phyloP scores from a whole-genome alignment of 2,797 vertebrate genomes.

The Lophura swinhoii region DNA sequence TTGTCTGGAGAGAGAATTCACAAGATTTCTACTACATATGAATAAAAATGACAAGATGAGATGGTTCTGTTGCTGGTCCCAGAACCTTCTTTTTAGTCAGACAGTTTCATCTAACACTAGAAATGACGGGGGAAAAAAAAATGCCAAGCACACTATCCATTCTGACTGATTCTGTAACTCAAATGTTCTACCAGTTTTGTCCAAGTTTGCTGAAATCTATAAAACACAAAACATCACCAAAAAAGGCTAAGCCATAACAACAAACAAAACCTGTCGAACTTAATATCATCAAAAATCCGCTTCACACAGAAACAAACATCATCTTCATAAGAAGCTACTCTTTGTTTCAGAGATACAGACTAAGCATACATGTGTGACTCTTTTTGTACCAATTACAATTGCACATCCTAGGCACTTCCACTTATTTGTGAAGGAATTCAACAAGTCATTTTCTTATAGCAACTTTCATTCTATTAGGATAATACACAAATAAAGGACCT shows the following conservation, averaged over 20 bases:
- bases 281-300: not conserved
- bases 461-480: not conserved
- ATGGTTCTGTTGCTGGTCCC: not conserved
- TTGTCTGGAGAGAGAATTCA: not conserved
- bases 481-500: not conserved
- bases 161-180: not conserved
- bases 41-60: not conserved
- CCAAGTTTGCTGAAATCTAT: not conserved
- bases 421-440: not conserved
- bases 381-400: not conserved
- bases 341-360: not conserved
- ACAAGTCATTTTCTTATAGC: not conserved
- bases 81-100: not conserved
- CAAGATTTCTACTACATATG: not conserved
- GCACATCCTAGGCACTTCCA: not conserved
- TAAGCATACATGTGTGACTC: not conserved
- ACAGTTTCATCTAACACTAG: not conserved
- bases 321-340: not conserved
- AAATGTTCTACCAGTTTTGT: not conserved
- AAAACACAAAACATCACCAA: not conserved
- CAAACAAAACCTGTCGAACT: not conserved
- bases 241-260: not conserved
- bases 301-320: not conserved
- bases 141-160: not conserved
- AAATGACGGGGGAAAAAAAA: not conserved